Evolutionary conservation across 2,888 invertebrate genomes (phyloP), one percentile per base, ranked within the genome.

Genomic region (Parnassius orleans): DNA sequence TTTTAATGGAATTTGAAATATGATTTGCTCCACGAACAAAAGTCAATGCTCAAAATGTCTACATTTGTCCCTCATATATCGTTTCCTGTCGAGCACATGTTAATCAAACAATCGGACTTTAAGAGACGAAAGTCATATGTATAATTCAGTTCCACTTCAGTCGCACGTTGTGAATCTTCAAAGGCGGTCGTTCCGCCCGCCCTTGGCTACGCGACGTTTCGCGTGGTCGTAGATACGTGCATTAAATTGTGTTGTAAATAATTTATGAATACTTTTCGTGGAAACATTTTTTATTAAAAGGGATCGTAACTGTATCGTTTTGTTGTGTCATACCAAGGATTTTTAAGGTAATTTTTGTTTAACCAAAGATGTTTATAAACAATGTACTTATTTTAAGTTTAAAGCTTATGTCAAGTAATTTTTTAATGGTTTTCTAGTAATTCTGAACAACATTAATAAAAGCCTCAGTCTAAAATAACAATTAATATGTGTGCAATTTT

Each of bases 161-260:
- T 84, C 72, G 75, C 69, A 67, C 69, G 69, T 69, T 63, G 74
- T 66, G 69, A 52, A 67, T 65, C 68, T 61, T 61, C 55, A 66
- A 66, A 74, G 80, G 80, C 76, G 81, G 81, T 72, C 76, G 85
- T 72, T 63, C 81, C 84, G 85, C 83, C 83, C 86, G 84, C 84
- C 82, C 77, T 63, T 54, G 65, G 66, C n/a, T 2, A 10, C 55
- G 55, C 62, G 60, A n/a, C 53, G 53, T 58, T 19, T 53, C 33
- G 42, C 53, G 53, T 19, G 57, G 41, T 47, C 33, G 73, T 14
- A 47, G 74, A 15, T 19, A 46, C 61, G 50, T 43, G 55, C 57
- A 33, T 50, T 15, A 59, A 66, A 53, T 62, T 57, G 61, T 58
- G 58, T 12, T 55, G 58, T 58, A 51, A 58, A 58, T 58, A 55